These are phyloP conservation scores for Orchesellides sinensis DNA, from an alignment of 2,888 invertebrate genomes.

Conservation along the genomic window DNA sequence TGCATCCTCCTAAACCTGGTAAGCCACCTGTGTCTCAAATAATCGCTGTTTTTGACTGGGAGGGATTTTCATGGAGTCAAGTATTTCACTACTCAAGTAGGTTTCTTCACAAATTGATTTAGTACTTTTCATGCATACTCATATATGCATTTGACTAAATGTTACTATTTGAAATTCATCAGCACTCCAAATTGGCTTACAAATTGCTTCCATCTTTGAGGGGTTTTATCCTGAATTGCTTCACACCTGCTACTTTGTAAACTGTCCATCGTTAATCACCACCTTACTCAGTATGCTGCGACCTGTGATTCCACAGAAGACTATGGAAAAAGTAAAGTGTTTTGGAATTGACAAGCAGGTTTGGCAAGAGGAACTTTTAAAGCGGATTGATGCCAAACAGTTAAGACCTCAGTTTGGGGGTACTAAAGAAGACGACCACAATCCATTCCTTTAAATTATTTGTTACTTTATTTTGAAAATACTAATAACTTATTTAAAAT, in stretches of 20 bases:
- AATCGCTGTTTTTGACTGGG: constrained; percentile 47
- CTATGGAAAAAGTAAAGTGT: constrained; percentile 49
- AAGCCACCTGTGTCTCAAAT: constrained; percentile 40
- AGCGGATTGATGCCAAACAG: constrained; percentile 20
- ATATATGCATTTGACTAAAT: background rate
- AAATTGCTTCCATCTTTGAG: constrained; percentile 62
- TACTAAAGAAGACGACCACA: background rate
- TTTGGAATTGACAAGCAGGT: constrained; percentile 36
- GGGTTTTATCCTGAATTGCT: constrained; percentile 62
- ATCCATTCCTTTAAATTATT: no score
- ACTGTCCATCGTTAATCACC: constrained; percentile 47
- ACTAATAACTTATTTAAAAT: no score
- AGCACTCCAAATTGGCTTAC: constrained; percentile 41
- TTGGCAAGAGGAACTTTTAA: constrained; percentile 34
- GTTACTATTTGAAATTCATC: background rate
- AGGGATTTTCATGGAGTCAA: constrained; percentile 55
- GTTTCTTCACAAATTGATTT: background rate
- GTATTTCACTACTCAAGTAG: constrained; percentile 52
- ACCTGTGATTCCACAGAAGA: constrained; percentile 54
- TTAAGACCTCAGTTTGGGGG: constrained; percentile 56
- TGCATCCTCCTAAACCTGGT: constrained; percentile 10
- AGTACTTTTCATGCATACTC: no score
- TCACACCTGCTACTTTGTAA: constrained; percentile 35
- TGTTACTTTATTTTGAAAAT: no score
- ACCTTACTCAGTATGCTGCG: constrained; percentile 38